Percentiles rank a stretch among this genome's conserved stretches.
Conservation (phyloP, 30 jellyfish, hydroid and myxozoan genomes). For the Cassiopea andromeda region DNA sequence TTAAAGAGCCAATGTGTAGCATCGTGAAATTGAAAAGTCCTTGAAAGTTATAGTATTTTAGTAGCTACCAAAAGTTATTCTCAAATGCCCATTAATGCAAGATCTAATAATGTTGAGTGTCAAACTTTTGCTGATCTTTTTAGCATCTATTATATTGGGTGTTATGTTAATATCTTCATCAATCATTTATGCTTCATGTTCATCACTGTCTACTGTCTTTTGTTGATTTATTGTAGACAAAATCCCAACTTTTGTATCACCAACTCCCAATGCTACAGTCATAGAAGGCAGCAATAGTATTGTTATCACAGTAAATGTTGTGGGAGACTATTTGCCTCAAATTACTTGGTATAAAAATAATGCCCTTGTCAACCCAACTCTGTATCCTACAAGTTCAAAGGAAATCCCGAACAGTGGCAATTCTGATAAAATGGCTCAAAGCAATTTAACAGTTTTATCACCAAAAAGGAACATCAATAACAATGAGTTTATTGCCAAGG, state of each 20-base stretch:
- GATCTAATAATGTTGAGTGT: too few relatives aligned
- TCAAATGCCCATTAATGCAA: too few relatives aligned
- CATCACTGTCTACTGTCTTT: not conserved
- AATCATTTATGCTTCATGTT: not conserved
- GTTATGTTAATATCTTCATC: not conserved
- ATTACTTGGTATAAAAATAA: constrained; percentile 47
- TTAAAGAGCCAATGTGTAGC: too few relatives aligned
- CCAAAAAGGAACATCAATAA: constrained; percentile 49
- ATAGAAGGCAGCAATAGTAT: constrained; percentile 41
- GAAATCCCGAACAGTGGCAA: not conserved
- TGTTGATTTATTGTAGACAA: constrained; percentile 16
- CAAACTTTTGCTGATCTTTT: too few relatives aligned
- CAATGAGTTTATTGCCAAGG: constrained; percentile 37
- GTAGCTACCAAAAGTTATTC: too few relatives aligned
- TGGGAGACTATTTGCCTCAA: constrained; percentile 35
- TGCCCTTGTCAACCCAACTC: constrained; percentile 15
- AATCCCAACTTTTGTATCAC: constrained; percentile 33
- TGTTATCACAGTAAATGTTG: constrained; percentile 11
- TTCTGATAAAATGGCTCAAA: constrained; percentile 19
- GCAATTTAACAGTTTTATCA: constrained; percentile 48
- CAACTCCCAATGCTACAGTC: constrained; percentile 1
- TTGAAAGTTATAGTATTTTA: too few relatives aligned
- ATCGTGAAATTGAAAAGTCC: too few relatives aligned
- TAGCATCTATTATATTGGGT: too few relatives aligned
- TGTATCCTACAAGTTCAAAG: constrained; percentile 11